These are phyloP conservation scores for Dermochelys coriacea DNA, from an alignment of 2,797 vertebrate species.

Conservation along the genomic window DNA sequence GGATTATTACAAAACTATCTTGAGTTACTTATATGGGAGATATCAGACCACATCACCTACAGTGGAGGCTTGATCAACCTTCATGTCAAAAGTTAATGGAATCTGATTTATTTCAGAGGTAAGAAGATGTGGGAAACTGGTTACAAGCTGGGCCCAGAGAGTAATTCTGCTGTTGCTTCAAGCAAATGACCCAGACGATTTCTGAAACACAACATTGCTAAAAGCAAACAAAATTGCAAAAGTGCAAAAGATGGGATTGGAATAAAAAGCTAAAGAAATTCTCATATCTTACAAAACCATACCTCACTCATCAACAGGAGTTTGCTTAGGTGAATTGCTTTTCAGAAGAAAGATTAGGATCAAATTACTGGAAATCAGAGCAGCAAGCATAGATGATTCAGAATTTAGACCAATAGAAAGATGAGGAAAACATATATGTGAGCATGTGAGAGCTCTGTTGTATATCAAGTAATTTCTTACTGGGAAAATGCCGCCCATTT, in stretches of 20 bases:
- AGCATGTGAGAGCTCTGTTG: neutral
- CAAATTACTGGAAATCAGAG: slow-evolving; percentile 29
- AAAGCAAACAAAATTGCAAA: neutral
- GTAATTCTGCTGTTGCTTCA: neutral
- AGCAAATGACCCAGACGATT: neutral
- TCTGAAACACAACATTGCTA: neutral
- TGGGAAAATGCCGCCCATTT: neutral
- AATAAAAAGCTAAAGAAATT: slow-evolving; percentile 27
- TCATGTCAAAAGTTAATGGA: neutral
- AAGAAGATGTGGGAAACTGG: neutral
- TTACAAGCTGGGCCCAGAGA: neutral
- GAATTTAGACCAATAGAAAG: slow-evolving; percentile 18
- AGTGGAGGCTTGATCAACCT: neutral
- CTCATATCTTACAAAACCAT: slow-evolving; percentile 10
- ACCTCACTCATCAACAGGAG: neutral
- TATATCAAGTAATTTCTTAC: neutral
- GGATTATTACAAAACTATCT: neutral
- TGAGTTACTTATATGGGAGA: neutral
- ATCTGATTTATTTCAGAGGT: slow-evolving; percentile 1
- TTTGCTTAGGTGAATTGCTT: slow-evolving; percentile 47
- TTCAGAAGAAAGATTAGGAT: slow-evolving; percentile 21
- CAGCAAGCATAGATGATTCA: neutral
- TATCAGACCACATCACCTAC: neutral
- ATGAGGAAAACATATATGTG: neutral
- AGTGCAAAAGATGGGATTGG: neutral